Evolutionary conservation across 2,113 vertebrate species (phyloP).

Genomic region (Patagioenas fasciata): DNA sequence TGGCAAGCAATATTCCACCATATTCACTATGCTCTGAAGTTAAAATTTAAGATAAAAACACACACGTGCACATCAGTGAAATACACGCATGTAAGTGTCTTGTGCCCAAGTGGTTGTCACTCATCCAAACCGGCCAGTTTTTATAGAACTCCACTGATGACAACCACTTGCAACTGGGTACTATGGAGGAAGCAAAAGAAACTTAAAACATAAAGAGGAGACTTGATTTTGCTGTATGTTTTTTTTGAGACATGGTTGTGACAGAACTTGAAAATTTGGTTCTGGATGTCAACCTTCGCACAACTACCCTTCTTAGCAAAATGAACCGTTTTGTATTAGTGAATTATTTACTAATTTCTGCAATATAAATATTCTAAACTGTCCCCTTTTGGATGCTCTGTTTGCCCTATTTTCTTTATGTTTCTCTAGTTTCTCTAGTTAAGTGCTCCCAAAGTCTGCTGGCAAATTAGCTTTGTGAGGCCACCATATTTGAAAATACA

Average conservation of each 20-base stretch:
- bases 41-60: not conserved
- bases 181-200: not conserved
- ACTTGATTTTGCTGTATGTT: too few relatives aligned
- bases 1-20: not conserved
- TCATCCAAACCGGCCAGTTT: not conserved
- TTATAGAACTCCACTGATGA: not conserved
- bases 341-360: not conserved
- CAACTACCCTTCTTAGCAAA: not conserved
- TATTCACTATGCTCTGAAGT: not conserved
- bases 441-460: not conserved
- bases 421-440: not conserved
- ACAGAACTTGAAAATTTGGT: not conserved
- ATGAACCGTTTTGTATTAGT: not conserved
- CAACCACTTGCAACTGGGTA: not conserved
- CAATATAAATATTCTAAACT: not conserved
- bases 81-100: not conserved
- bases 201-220: not conserved
- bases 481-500: not conserved
- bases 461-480: not conserved
- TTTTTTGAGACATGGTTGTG: not conserved
- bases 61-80: accelerated
- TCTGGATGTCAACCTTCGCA: not conserved
- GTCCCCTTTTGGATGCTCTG: not conserved
- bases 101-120: too few relatives aligned
- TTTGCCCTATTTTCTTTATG: not conserved